These are phyloP conservation scores for Dasyprocta punctata DNA, from an alignment of 2,113 vertebrate species.

Conservation along the genomic window DNA sequence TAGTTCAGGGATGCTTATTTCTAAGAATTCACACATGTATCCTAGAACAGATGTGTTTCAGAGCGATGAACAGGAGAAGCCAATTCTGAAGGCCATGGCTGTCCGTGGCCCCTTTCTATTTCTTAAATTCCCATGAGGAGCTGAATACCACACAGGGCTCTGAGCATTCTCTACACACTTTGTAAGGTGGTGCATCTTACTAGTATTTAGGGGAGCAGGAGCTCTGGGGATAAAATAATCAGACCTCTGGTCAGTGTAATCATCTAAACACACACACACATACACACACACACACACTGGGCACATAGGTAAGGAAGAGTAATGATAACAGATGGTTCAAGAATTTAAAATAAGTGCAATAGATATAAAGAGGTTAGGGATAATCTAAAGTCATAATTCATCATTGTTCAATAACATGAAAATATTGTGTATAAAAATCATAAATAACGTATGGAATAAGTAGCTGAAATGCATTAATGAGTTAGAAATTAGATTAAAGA, in stretches of 20 bases:
- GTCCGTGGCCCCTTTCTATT: neutral
- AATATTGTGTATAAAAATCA: neutral
- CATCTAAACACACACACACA: neutral
- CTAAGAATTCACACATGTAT: neutral
- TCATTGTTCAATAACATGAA: neutral
- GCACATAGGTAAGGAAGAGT: neutral
- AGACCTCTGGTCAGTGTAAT: neutral
- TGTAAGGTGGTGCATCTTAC: neutral
- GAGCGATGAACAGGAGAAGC: neutral
- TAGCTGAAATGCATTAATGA: neutral
- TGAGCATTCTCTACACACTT: neutral
- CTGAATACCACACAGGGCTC: neutral
- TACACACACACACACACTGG: neutral
- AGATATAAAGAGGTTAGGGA: neutral
- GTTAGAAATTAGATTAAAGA: neutral
- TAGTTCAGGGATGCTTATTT: neutral
- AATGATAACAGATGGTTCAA: neutral
- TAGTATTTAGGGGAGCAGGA: neutral
- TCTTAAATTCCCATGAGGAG: neutral
- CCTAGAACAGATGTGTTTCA: neutral
- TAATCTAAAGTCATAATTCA: neutral
- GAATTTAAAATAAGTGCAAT: neutral
- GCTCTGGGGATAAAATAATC: neutral
- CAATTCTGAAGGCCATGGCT: neutral
- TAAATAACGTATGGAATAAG: neutral